Evolutionary conservation across 2,113 vertebrate species (phyloP), one percentile per base, ranked within the genome.

Genomic region (Gallinago media): DNA sequence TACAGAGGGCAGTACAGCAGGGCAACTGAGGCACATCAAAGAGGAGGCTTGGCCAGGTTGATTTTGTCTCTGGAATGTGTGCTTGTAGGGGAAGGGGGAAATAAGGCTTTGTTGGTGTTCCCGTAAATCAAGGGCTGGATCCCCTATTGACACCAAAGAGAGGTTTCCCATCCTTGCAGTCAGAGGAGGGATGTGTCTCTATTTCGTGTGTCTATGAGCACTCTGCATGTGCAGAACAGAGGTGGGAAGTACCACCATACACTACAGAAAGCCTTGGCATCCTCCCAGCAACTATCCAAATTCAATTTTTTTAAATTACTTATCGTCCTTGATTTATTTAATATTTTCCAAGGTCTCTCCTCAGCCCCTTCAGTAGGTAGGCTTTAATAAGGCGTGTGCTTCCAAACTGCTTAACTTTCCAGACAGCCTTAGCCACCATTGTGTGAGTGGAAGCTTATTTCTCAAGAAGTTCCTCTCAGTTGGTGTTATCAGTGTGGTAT

Each of bases 401-500:
- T 98, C 96, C 97, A 77, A 94, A 97, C 97, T 97, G 98, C 96
- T 98, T 97, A 97, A 97, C 71, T 96, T 96, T 93, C 96, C 68
- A 54, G 85, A 59, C 92, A 95, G 89, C 95, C 78, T 94, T 81
- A 93, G 76, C 92, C 91, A 93, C 96, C 73, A 97, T 96, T 95
- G 97, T 98, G 98, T 96, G 98, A 98, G 98, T 98, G 96, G 96
- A 96, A 97, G 96, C 96, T 96, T 97, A 96, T 98, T 98, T 97
- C 97, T 98, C 95, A 96, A 96, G 97, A 96, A 97, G 96, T 97
- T 96, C 88, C 85, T 92, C 92, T 94, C 32, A 32, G 85, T 40
- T 90, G 82, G 96, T 98, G 97, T 98, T 99, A 98, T 99, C 98
- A 98, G 97, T 97, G 95, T 98, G 97, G 97, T 90, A 97, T 98